Evolutionary conservation across 2,888 invertebrate genomes (phyloP), one percentile per base, ranked within the genome.

Genomic region (Seira ritae): DNA sequence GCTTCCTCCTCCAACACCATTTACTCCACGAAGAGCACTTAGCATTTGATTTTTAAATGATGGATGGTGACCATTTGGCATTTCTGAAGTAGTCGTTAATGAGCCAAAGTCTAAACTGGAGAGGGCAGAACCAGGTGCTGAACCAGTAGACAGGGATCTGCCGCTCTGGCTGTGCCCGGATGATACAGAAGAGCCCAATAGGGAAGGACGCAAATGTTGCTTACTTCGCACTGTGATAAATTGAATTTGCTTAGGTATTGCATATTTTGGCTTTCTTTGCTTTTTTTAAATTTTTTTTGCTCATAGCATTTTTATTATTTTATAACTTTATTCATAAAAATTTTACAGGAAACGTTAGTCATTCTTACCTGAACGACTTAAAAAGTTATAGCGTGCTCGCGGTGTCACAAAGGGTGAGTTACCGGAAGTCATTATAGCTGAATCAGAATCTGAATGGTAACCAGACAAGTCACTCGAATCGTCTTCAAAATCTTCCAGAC

Each of bases 371-470:
- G 92, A 92, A 87, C 92, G 89, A 31, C 91, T 91, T 80, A 92
- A 90, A 89, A 92, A 91, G 89, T 91, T 91, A 89, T 91, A 91
- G n/a, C 92, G 89, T 24, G 92, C 91, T 77, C 91, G 89, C 72
- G 91, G 91, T 86, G 90, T 91, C 85, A 91, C 90, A 86, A 91
- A 92, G 1, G 92, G 92, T 0, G 92, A 91, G 87, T 92, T 92
- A 19, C 92, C 92, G 1, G 91, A 91, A 90, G 91, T 91, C 91
- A 91, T 91, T 82, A 92, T 91, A 77, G 92, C 91, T 19, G 92
- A 92, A 89, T 96, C 96, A 19, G 95, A 94, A 90, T 96, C 96
- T 0, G 95, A 95, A 90, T 96, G 96, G 91, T 96, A 96, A 17
- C 96, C 96, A 88, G 92, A 92, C 83, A 92, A 91, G 88, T 96